These are phyloP conservation scores for Muraenolepis orangiensis DNA, from an alignment of 2,797 vertebrate genomes.

Conservation along the genomic window DNA sequence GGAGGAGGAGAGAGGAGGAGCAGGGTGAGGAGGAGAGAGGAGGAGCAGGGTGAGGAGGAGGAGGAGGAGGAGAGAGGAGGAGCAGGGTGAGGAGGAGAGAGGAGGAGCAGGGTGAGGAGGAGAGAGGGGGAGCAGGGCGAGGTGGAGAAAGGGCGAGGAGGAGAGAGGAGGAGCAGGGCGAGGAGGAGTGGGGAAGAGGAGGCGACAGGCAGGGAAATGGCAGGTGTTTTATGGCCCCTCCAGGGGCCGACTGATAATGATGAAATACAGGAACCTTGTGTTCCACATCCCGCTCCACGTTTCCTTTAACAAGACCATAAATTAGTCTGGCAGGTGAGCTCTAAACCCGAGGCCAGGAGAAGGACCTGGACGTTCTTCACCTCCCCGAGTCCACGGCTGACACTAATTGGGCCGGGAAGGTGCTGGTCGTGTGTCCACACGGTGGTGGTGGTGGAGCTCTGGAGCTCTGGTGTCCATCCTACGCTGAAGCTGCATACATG, in stretches of 20 bases:
- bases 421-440: slow-evolving; percentile 13
- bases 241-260: slow-evolving; percentile 69
- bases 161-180: slow-evolving; percentile 47
- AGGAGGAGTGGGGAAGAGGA: slow-evolving; percentile 45
- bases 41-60: slow-evolving; percentile 65
- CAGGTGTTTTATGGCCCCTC: slow-evolving; percentile 73
- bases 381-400: slow-evolving; percentile 29
- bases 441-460: slow-evolving; percentile 5
- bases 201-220: slow-evolving; percentile 61
- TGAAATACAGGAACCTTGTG: slow-evolving; percentile 75
- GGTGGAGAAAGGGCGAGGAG: no score
- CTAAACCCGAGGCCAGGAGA: slow-evolving; percentile 57
- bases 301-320: slow-evolving; percentile 67
- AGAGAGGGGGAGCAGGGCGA: no score
- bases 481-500: no score
- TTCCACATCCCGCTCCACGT: slow-evolving; percentile 59
- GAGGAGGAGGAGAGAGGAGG: slow-evolving; percentile 41
- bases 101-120: no score
- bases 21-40: slow-evolving; percentile 30
- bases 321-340: slow-evolving; percentile 68
- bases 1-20: slow-evolving; percentile 42
- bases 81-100: slow-evolving; percentile 35
- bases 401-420: slow-evolving; percentile 39
- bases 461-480: no score
- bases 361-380: slow-evolving; percentile 43